Conservation (phyloP, 2,888 invertebrate genomes). For the Elegia similella region DNA sequence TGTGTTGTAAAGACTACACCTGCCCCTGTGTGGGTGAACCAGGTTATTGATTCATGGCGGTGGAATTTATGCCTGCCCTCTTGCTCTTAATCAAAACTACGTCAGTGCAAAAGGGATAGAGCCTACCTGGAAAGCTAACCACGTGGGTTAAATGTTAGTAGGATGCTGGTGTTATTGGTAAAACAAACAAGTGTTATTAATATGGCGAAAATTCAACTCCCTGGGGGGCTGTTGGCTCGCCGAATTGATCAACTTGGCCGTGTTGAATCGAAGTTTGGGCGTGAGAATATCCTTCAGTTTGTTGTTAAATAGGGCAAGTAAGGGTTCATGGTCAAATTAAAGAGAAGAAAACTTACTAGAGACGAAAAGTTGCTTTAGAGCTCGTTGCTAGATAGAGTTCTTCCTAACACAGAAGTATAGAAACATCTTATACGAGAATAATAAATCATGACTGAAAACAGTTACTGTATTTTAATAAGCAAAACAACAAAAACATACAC, state of each 20-base stretch:
- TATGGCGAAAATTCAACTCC: constrained; percentile 26
- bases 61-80: constrained; percentile 73
- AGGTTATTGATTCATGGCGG: constrained; percentile 77
- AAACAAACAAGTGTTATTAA: constrained; percentile 46
- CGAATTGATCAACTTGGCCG: constrained; percentile 2
- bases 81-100: constrained; percentile 70
- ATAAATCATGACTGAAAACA: no score
- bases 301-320: neutral
- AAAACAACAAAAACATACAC: no score
- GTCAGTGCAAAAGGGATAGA: constrained; percentile 61
- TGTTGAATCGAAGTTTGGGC: neutral
- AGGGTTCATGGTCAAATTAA: neutral
- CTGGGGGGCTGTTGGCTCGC: constrained; percentile 2
- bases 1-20: constrained; percentile 58
- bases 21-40: constrained; percentile 61
- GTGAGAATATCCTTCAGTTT: neutral
- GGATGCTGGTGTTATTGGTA: constrained; percentile 49
- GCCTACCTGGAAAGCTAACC: constrained; percentile 59
- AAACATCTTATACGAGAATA: no score
- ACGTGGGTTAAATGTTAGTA: constrained; percentile 57
- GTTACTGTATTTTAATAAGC: no score
- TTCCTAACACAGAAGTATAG: no score
- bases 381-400: no score
- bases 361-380: no score
- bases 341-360: no score